phyloP scores from a whole-genome alignment of 2,797 vertebrate genomes.

The Pangasius djambal region DNA sequence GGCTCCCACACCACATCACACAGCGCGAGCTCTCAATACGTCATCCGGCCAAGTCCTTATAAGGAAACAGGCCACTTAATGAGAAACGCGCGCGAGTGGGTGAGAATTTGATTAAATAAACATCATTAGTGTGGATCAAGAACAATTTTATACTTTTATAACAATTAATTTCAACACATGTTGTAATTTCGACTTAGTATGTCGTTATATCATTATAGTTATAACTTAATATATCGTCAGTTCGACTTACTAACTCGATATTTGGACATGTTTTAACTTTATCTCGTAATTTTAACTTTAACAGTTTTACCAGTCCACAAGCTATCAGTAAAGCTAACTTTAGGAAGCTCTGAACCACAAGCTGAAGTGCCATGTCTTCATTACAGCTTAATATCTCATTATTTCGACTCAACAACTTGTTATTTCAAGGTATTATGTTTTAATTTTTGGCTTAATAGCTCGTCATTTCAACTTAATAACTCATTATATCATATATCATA shows the following conservation, averaged over 20 bases:
- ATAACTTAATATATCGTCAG: too few relatives aligned
- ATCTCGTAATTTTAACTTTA: too few relatives aligned
- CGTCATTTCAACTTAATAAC: neutral
- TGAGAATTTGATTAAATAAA: neutral
- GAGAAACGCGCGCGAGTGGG: neutral
- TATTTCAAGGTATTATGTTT: neutral
- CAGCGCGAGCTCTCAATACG: constrained; percentile 61
- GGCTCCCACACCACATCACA: constrained; percentile 67
- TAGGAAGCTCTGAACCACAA: too few relatives aligned
- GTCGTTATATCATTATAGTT: neutral
- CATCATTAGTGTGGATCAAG: neutral
- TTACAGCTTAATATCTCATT: neutral
- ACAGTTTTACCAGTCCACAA: too few relatives aligned
- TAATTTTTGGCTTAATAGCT: neutral
- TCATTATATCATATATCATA: neutral
- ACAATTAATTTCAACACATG: neutral
- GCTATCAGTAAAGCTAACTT: too few relatives aligned
- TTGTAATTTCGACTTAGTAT: neutral
- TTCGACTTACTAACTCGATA: too few relatives aligned
- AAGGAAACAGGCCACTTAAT: constrained; percentile 52
- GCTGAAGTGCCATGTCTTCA: neutral
- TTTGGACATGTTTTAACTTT: too few relatives aligned
- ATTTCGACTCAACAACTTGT: neutral
- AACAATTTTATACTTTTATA: neutral
- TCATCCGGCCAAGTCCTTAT: constrained; percentile 67